These are phyloP conservation scores for Endotricha flammealis DNA, from an alignment of 2,888 invertebrate genomes.

Conservation along the genomic window DNA sequence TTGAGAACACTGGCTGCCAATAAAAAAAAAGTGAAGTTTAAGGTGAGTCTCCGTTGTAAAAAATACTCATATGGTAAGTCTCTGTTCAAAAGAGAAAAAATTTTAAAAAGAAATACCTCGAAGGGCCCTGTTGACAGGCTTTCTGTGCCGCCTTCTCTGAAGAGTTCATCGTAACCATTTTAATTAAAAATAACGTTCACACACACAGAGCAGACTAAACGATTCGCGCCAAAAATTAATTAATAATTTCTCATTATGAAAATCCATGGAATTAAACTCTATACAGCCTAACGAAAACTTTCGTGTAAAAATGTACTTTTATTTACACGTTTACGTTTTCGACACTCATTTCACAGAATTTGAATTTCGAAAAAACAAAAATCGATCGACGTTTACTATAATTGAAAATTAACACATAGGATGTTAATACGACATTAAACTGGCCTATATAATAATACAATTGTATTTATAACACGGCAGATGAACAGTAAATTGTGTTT, in stretches of 20 bases:
- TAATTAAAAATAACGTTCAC: slow-evolving; percentile 31
- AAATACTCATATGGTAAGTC: neutral
- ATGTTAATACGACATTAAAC: neutral
- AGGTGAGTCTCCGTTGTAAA: no score
- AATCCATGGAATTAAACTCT: neutral
- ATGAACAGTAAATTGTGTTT: no score
- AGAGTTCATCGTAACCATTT: slow-evolving; percentile 76
- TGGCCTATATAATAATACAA: no score
- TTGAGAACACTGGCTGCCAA: no score
- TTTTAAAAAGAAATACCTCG: slow-evolving; percentile 46
- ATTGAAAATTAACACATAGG: slow-evolving; percentile 2
- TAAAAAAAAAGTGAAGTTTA: no score
- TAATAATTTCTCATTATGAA: neutral
- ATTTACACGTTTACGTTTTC: no score
- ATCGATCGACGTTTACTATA: no score
- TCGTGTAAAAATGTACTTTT: no score
- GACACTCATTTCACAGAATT: no score
- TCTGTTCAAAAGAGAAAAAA: neutral
- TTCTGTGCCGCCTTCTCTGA: slow-evolving; percentile 74
- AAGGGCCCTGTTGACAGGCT: slow-evolving; percentile 74
- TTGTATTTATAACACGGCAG: no score
- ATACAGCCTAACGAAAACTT: neutral
- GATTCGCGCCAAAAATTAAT: slow-evolving; percentile 21
- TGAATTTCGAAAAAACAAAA: no score
- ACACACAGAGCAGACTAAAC: slow-evolving; percentile 14